Conservation (phyloP, 2,797 vertebrate species). For the Varecia variegata region DNA sequence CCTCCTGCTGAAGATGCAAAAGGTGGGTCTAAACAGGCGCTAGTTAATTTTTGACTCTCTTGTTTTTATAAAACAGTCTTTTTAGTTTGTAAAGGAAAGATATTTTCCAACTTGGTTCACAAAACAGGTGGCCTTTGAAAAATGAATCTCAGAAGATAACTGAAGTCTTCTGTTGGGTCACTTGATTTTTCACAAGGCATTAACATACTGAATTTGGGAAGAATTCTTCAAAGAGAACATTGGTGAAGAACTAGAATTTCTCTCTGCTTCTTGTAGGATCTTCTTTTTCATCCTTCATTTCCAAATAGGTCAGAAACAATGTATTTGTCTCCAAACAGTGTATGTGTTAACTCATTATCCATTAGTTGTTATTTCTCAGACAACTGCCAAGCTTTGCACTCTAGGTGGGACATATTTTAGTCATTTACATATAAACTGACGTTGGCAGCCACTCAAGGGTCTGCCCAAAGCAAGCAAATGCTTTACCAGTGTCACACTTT, state of each 20-base stretch:
- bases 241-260: conserved; percentile 2
- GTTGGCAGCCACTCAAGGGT: not conserved
- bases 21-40: not conserved
- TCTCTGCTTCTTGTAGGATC: not conserved
- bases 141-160: not conserved
- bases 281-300: conserved; percentile 22
- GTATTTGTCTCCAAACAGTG: not conserved
- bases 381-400: not conserved
- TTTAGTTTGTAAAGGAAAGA: not conserved
- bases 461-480: not conserved
- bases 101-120: not conserved
- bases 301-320: conserved; percentile 14
- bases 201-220: not conserved
- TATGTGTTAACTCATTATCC: not conserved
- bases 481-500: not conserved
- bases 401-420: not conserved
- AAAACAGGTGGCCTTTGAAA: conserved; percentile 1
- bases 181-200: not conserved
- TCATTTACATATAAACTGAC: not conserved
- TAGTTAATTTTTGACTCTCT: not conserved
- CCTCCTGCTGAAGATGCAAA: not conserved
- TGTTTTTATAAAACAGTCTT: not conserved
- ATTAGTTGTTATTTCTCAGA: not conserved
- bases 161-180: not conserved
- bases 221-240: not conserved